Conservation (phyloP, 1,140 invertebrate genomes). For the Bombus pascuorum region DNA sequence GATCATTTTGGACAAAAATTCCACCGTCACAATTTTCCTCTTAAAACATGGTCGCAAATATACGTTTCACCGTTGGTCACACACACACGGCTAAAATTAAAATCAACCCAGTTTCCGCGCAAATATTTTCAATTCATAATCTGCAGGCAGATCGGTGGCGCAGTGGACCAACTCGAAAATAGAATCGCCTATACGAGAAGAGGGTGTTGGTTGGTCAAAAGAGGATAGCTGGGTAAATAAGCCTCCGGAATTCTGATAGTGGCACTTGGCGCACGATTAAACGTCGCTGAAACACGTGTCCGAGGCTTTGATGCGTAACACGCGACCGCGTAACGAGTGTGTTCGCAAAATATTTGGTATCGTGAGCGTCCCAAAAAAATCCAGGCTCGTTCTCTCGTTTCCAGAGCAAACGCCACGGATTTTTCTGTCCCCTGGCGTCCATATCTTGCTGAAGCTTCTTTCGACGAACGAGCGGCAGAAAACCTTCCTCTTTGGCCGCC, state of each 20-base stretch:
- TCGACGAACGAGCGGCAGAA: slow-evolving; percentile 26
- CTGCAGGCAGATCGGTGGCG: too few species aligned
- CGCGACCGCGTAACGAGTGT: slow-evolving; percentile 53
- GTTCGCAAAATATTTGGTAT: slow-evolving; percentile 64
- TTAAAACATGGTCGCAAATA: not conserved
- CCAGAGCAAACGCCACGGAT: slow-evolving; percentile 31
- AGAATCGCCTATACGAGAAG: not conserved
- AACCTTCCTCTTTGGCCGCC: not conserved
- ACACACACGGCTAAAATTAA: not conserved
- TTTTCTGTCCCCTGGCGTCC: slow-evolving; percentile 8
- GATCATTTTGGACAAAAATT: not conserved
- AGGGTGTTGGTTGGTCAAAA: too few species aligned
- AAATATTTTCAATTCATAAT: slow-evolving; percentile 13
- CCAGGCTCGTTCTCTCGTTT: not conserved
- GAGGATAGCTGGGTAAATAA: not conserved
- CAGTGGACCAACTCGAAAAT: not conserved
- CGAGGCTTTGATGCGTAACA: slow-evolving; percentile 30
- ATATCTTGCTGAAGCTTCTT: not conserved
- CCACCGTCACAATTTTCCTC: not conserved
- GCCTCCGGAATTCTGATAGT: not conserved
- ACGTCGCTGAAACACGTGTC: slow-evolving; percentile 1
- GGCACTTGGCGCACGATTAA: slow-evolving; percentile 30
- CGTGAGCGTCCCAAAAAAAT: not conserved
- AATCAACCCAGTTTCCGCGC: not conserved
- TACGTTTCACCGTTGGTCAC: not conserved